Conservation (phyloP, 2,888 invertebrate species). For the Folsomia candida region DNA sequence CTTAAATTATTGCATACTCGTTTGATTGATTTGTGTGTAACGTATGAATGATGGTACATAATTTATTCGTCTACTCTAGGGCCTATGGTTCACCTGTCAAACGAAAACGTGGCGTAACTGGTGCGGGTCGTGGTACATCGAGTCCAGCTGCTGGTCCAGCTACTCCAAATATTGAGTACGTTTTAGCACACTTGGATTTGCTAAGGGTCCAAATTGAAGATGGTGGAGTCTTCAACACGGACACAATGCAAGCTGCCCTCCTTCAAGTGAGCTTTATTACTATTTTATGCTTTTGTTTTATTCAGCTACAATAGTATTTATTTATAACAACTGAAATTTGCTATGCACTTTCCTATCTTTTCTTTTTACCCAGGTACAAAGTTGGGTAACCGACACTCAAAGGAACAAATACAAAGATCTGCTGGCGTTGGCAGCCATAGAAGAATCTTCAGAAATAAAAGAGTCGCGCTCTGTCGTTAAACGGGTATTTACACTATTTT, state of each 20-base stretch:
- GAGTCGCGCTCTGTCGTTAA: constrained; percentile 53
- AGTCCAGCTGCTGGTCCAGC: constrained; percentile 48
- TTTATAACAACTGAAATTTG: no score
- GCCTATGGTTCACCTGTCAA: constrained; percentile 82
- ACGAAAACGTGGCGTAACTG: constrained; percentile 67
- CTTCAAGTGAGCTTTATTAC: constrained; percentile 59
- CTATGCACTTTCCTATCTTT: no score
- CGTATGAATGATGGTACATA: neutral
- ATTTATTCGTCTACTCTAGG: constrained; percentile 56
- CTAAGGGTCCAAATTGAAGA: constrained; percentile 69
- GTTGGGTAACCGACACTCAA: constrained; percentile 69
- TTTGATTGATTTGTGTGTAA: constrained; percentile 1
- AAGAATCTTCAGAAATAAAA: constrained; percentile 59
- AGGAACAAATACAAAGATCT: constrained; percentile 87
- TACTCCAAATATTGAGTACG: constrained; percentile 53
- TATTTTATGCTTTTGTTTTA: neutral
- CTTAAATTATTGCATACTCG: neutral
- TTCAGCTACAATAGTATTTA: neutral
- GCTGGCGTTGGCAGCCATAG: constrained; percentile 85
- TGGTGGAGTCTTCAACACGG: constrained; percentile 74
- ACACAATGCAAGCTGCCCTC: constrained; percentile 86
- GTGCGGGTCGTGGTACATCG: constrained; percentile 62
- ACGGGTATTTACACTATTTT: constrained; percentile 26
- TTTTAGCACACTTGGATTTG: constrained; percentile 88
- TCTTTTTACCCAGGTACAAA: no score